Conservation (phyloP, 2,113 vertebrate species). For the Equus quagga region DNA sequence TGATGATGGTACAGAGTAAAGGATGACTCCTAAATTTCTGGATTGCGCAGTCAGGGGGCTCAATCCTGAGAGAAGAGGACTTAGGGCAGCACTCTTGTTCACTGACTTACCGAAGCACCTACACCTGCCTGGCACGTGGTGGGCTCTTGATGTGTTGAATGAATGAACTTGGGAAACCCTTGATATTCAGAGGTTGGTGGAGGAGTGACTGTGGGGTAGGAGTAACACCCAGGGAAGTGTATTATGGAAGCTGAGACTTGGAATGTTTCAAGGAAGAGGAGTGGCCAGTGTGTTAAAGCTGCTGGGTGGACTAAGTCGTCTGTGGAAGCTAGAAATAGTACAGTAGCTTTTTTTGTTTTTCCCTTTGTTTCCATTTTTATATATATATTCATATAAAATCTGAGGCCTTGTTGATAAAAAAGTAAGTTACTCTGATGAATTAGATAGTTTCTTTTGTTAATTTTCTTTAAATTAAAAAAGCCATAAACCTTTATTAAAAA, state of each 20-base stretch:
- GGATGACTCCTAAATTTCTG: not conserved
- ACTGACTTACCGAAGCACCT: not conserved
- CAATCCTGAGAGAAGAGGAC: not conserved
- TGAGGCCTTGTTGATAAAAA: not conserved
- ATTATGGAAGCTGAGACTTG: not conserved
- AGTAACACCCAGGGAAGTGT: not conserved
- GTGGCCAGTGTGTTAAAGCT: not conserved
- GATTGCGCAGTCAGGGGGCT: not conserved
- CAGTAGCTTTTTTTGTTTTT: not conserved
- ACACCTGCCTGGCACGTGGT: not conserved
- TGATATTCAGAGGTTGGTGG: not conserved
- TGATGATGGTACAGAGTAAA: not conserved
- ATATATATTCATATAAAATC: not conserved
- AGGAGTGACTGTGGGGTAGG: not conserved
- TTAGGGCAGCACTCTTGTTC: not conserved
- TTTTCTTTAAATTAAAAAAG: constrained; percentile 29
- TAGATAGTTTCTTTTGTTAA: constrained; percentile 17
- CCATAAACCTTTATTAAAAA: not conserved
- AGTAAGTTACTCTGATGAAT: not conserved
- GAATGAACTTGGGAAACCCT: not conserved
- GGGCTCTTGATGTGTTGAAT: constrained; percentile 9
- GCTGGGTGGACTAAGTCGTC: not conserved
- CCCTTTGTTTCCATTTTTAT: not conserved
- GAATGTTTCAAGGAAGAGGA: not conserved
- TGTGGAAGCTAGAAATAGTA: not conserved